phyloP scores from a whole-genome alignment of 64 coral and sea anemone species.

The Montipora sp. region DNA sequence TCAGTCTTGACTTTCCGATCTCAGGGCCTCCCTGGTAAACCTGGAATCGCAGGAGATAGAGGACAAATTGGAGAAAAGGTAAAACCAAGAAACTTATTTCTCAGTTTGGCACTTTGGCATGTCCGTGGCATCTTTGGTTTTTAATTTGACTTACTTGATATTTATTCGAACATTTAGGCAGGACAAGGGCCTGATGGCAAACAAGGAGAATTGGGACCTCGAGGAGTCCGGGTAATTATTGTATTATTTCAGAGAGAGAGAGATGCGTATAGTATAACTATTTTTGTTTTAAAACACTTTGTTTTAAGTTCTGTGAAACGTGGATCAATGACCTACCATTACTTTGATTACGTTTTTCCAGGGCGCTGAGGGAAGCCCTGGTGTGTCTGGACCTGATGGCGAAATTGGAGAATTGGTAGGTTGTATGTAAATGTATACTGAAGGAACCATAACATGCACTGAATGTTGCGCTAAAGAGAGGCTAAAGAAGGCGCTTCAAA shows the following conservation, averaged over 20 bases:
- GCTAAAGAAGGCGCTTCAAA: background rate
- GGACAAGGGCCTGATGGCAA: background rate
- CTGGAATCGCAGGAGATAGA: background rate
- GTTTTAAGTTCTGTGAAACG: too few species aligned
- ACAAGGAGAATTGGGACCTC: background rate
- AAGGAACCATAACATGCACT: too few species aligned
- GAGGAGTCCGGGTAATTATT: background rate
- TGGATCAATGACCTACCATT: background rate
- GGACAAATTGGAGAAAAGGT: conserved; percentile 21
- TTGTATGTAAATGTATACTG: background rate
- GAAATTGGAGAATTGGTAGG: conserved; percentile 23
- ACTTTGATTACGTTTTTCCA: background rate
- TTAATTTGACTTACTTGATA: background rate
- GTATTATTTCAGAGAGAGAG: too few species aligned
- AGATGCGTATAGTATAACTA: too few species aligned
- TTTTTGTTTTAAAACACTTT: too few species aligned
- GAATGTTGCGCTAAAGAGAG: too few species aligned
- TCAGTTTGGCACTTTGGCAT: background rate
- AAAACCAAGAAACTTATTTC: background rate
- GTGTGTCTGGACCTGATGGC: background rate
- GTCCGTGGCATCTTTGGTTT: background rate
- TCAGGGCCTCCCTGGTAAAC: conserved; percentile 7
- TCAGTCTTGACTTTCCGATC: background rate
- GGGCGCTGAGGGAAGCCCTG: background rate
- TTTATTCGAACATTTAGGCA: background rate